Evolutionary conservation across 2,113 vertebrate species (phyloP).

Genomic region (Neolamprologus longior): DNA sequence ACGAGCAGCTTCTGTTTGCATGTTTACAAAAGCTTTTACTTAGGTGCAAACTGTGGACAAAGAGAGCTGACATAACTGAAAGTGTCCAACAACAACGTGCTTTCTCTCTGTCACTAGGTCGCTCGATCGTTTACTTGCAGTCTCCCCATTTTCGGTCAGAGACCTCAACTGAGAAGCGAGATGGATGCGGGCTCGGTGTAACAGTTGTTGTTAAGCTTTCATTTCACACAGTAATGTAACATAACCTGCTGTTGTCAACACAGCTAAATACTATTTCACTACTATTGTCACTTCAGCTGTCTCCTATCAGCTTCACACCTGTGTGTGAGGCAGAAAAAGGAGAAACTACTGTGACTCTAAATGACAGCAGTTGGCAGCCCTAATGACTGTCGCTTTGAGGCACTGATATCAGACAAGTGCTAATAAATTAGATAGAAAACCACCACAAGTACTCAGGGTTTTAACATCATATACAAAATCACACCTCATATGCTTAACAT

Average conservation of each 20-base stretch:
- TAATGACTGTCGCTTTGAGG: neutral
- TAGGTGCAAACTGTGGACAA: neutral
- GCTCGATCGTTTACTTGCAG: neutral
- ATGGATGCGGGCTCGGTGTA: fast-evolving
- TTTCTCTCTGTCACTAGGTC: neutral
- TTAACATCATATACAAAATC: too few species aligned
- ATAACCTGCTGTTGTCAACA: neutral
- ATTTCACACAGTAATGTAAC: neutral
- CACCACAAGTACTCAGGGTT: too few species aligned
- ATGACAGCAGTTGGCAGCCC: neutral
- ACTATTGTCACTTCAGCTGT: neutral
- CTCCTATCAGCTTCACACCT: neutral
- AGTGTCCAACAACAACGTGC: neutral
- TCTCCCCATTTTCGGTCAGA: neutral
- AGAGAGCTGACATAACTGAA: neutral
- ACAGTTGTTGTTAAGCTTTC: neutral
- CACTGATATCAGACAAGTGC: neutral
- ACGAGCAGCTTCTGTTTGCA: neutral
- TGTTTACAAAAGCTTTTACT: neutral
- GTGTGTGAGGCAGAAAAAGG: neutral
- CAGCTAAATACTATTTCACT: neutral
- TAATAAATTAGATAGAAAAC: neutral
- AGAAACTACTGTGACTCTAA: neutral
- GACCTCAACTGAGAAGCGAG: neutral
- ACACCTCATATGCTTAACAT: too few species aligned